Base-by-base conservation (phyloP, 35 echinoderm and acorn worm species). In the Holothuria glaberrima region DNA sequence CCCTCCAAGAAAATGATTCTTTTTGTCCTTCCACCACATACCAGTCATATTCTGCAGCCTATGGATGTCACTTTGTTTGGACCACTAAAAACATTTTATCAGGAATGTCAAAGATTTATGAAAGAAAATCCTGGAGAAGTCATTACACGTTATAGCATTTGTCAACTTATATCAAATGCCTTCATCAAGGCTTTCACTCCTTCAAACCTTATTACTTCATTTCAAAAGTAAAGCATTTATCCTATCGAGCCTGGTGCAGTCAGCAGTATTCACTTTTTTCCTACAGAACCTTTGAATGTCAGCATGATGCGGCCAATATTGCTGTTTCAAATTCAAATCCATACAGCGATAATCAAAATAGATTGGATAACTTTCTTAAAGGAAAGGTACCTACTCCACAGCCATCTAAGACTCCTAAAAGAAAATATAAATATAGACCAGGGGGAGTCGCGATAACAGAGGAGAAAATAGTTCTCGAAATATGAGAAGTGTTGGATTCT, bases 41-140 rank as follows among this genome's bases (percentile, higher is more conserved):
- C 38, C 19, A 78, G 41, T 20, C 38, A 78, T 25, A 48, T 78
- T 48, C 74, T 78, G 10, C 41, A 48, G 27, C 44, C 38, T 16
- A 78, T 78, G 74, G 74, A 78, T 48, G 38, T 48, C 1, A 48
- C 74, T 20, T 4, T 78, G 41, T 78, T 78, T 78, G 38, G 38
- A 78, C 74, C 74, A 22, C 14, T 78, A n/a, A 78, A 78, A n/a
- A 78, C 34, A 18, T 21, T 25, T 22, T 78, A 78, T 18, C 34
- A 48, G 13, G 74, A 78, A 48, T 77, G 73, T 25, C 35, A 77
- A 77, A 77, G 21, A 18, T 78, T 48, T 18, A 78, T 78, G 74
- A 46, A 36, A 48, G 74, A 78, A 78, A 20, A 78, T 48, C 36
- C 36, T 4, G 36, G 36, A 41, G 36, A 41, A 41, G 2, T 41